These are phyloP conservation scores for Papilio protenor DNA, from an alignment of 2,888 invertebrate species.

Conservation along the genomic window DNA sequence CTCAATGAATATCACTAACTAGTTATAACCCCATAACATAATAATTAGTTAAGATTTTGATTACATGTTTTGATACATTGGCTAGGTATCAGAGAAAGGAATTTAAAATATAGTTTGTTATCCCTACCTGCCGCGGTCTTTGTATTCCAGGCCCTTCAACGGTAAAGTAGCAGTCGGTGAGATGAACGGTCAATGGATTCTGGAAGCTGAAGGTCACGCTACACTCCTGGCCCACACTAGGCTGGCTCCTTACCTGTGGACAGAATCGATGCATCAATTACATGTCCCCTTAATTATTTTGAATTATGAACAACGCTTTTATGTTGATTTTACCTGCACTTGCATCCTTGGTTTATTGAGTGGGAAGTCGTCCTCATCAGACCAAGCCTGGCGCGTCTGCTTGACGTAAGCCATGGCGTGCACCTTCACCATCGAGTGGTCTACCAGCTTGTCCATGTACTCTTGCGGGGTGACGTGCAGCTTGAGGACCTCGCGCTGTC, in stretches of 20 bases:
- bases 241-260: constrained; percentile 74
- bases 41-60: neutral
- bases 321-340: constrained; percentile 79
- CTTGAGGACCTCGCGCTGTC: constrained; percentile 85
- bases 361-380: constrained; percentile 89
- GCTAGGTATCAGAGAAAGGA: neutral
- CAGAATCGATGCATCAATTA: constrained; percentile 28
- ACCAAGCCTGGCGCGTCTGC: constrained; percentile 90
- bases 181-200: constrained; percentile 86
- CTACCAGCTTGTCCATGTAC: constrained; percentile 88
- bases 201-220: constrained; percentile 85
- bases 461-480: constrained; percentile 86
- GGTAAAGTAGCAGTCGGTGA: constrained; percentile 88
- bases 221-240: constrained; percentile 82
- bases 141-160: constrained; percentile 89
- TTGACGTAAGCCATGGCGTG: constrained; percentile 89
- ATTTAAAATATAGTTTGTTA: neutral
- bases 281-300: neutral
- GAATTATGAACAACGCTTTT: neutral
- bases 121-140: constrained; percentile 82
- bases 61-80: too few relatives aligned
- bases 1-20: neutral
- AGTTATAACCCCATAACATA: too few relatives aligned
- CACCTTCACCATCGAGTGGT: constrained; percentile 88
- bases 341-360: constrained; percentile 87